Percentiles rank a stretch among this genome's conserved stretches.
phyloP scores from a whole-genome alignment of 2,888 invertebrate species.

The Troides helena region DNA sequence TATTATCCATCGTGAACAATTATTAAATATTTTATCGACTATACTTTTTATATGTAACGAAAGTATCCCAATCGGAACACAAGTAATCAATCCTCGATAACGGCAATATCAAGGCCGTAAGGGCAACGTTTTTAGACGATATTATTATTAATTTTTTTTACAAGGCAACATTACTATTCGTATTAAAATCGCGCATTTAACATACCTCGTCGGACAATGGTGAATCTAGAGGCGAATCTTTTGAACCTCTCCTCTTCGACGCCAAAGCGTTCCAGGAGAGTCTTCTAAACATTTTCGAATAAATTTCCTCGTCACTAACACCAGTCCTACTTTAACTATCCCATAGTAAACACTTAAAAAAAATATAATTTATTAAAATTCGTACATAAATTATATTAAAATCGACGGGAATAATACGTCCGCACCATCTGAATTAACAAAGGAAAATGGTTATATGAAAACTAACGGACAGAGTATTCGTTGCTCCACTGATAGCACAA shows the following conservation, averaged over 20 bases:
- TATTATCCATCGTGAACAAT: neutral
- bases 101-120: conserved; percentile 59
- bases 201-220: conserved; percentile 49
- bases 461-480: conserved; percentile 44
- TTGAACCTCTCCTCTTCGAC: conserved; percentile 45
- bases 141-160: conserved; percentile 7
- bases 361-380: conserved; percentile 16
- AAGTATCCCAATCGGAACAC: conserved; percentile 34
- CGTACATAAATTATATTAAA: conserved; percentile 32
- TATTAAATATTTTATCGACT: neutral
- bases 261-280: conserved; percentile 28
- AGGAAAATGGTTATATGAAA: conserved; percentile 70
- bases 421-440: conserved; percentile 60
- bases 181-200: conserved; percentile 9
- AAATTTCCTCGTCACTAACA: conserved; percentile 16
- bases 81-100: conserved; percentile 67
- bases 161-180: neutral
- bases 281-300: conserved; percentile 34
- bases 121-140: conserved; percentile 44
- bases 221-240: conserved; percentile 44
- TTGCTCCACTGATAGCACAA: conserved; percentile 54
- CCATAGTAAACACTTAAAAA: conserved; percentile 9
- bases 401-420: conserved; percentile 49
- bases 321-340: neutral
- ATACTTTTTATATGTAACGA: conserved; percentile 12